phyloP scores from a whole-genome alignment of 1,140 invertebrate species.

The Adelges cooleyi region DNA sequence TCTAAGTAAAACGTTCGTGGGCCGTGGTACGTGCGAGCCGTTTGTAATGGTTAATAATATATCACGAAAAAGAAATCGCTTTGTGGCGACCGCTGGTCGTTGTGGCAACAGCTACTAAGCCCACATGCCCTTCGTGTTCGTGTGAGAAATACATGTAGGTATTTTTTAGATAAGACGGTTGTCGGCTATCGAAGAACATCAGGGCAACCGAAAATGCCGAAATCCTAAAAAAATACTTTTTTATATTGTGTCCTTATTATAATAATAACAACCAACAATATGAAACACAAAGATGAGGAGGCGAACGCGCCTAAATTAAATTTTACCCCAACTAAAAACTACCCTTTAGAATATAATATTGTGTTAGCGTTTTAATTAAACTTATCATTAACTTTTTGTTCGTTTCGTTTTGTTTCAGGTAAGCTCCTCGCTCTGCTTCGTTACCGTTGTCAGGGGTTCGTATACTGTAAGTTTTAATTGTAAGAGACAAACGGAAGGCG shows the following conservation, averaged over 20 bases:
- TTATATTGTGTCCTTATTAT: too few relatives aligned
- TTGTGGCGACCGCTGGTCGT: conserved; percentile 12
- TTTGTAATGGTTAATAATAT: conserved; percentile 16
- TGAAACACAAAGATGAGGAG: too few relatives aligned
- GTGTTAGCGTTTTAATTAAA: too few relatives aligned
- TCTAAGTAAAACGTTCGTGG: conserved; percentile 1
- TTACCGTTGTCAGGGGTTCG: neutral
- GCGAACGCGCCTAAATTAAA: too few relatives aligned
- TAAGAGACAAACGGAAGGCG: neutral
- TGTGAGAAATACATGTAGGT: too few relatives aligned
- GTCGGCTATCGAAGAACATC: too few relatives aligned
- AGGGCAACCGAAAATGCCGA: too few relatives aligned
- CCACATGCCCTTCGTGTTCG: neutral
- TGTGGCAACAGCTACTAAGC: neutral
- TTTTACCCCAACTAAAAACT: too few relatives aligned
- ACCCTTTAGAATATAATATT: too few relatives aligned
- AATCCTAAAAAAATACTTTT: too few relatives aligned
- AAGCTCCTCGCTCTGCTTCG: neutral
- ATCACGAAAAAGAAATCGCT: neutral
- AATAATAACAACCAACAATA: too few relatives aligned
- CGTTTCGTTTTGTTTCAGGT: conserved; percentile 15
- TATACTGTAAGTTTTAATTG: neutral
- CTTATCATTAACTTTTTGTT: neutral
- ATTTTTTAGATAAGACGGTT: too few relatives aligned
- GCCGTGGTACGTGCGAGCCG: neutral